A percentile compares a stretch with the other conserved stretches of the same genome.
Evolutionary conservation across 2,797 vertebrate genomes (phyloP).

Genomic region (Microctenopoma steveboyesi): DNA sequence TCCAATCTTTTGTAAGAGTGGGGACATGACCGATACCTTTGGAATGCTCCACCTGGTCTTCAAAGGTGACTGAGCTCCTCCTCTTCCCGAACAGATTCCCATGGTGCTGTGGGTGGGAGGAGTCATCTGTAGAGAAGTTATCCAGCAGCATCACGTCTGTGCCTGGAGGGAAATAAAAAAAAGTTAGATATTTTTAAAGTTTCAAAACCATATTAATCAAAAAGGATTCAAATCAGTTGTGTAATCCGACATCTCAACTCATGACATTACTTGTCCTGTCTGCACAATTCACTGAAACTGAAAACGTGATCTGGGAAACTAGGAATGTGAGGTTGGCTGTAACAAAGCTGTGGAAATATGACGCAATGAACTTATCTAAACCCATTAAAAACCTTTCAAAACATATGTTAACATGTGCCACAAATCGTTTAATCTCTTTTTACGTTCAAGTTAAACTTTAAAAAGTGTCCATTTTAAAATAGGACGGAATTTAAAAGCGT

Average conservation of each 20-base stretch:
- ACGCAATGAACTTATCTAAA: slow-evolving; percentile 8
- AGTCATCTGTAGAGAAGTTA: slow-evolving; percentile 87
- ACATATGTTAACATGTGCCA: not conserved
- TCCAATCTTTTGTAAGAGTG: slow-evolving; percentile 1
- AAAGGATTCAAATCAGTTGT: slow-evolving; percentile 4
- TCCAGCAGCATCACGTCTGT: slow-evolving; percentile 97
- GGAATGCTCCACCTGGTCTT: slow-evolving; percentile 93
- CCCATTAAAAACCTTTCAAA: slow-evolving; percentile 1
- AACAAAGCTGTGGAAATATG: slow-evolving; percentile 17
- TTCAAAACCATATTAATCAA: not conserved
- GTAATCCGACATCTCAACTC: slow-evolving; percentile 9
- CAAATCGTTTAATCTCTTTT: not conserved
- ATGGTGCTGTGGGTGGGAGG: slow-evolving; percentile 71
- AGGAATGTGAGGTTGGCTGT: slow-evolving; percentile 49
- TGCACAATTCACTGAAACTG: not conserved
- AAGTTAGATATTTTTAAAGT: too few relatives aligned
- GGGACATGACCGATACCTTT: slow-evolving; percentile 84
- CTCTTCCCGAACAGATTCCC: slow-evolving; percentile 84
- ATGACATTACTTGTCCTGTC: slow-evolving; percentile 38
- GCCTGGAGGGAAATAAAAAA: slow-evolving; percentile 74
- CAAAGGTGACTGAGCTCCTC: slow-evolving; percentile 96
- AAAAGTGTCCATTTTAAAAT: slow-evolving; percentile 2
- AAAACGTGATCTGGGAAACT: slow-evolving; percentile 48
- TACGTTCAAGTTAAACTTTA: not conserved
- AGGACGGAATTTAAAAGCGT: not conserved